Conservation (phyloP, 2,113 vertebrate species). For the Apus apus region DNA sequence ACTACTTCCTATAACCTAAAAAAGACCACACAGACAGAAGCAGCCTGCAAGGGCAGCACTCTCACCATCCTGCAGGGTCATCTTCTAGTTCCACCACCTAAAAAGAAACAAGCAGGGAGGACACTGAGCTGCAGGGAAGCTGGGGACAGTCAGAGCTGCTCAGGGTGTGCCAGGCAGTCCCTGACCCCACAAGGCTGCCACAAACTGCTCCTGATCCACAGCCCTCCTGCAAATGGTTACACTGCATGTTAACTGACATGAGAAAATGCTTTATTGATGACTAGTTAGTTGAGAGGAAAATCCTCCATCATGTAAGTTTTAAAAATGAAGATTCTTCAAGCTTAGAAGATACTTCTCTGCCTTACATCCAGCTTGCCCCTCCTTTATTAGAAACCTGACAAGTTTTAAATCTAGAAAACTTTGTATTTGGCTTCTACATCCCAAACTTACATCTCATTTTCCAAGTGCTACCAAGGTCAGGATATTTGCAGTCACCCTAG, state of each 20-base stretch:
- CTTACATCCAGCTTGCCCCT: background rate
- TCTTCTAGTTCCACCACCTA: background rate
- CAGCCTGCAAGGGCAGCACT: background rate
- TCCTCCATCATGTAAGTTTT: background rate
- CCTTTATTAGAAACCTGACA: background rate
- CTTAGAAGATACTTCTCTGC: background rate
- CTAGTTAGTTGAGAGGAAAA: background rate
- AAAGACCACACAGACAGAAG: background rate
- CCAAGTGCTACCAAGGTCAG: background rate
- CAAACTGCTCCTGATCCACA: background rate
- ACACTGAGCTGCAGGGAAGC: too few relatives aligned
- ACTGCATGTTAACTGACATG: background rate
- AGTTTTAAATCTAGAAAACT: background rate
- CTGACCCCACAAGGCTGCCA: background rate
- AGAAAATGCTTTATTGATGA: background rate
- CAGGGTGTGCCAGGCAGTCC: rapidly evolving
- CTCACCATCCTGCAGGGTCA: background rate
- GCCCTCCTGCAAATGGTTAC: background rate
- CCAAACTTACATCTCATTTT: background rate
- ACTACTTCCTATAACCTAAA: background rate
- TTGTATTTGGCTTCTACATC: too few relatives aligned
- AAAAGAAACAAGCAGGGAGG: background rate
- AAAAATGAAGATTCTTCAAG: background rate
- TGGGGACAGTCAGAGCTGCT: background rate
- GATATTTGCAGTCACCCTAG: background rate